phyloP scores from a whole-genome alignment of 2,888 invertebrate genomes.

The Xiphydria camelus region DNA sequence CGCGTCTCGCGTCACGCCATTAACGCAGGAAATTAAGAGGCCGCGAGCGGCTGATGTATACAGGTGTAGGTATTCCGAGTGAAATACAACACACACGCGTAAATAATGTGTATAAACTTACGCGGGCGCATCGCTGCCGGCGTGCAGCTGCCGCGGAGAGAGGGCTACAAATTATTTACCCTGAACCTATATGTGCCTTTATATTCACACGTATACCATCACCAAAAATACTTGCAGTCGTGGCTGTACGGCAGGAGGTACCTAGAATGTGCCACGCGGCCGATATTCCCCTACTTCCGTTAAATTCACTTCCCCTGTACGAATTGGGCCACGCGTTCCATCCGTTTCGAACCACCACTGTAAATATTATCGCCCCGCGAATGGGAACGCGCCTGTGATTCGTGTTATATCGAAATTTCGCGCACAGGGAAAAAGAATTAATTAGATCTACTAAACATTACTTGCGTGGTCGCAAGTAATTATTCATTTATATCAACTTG shows the following conservation, averaged over 20 bases:
- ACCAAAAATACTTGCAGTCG: conserved; percentile 38
- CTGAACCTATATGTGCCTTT: background rate
- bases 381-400: too few relatives aligned
- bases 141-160: conserved; percentile 22
- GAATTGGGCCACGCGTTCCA: background rate
- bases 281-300: background rate
- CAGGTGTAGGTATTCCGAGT: conserved; percentile 18
- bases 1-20: too few relatives aligned
- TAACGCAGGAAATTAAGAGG: conserved; percentile 8
- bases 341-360: background rate
- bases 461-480: too few relatives aligned
- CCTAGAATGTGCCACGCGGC: background rate
- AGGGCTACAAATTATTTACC: conserved; percentile 39
- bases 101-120: conserved; percentile 31
- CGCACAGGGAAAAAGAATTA: too few relatives aligned
- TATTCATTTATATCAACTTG: too few relatives aligned
- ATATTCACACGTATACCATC: conserved; percentile 35
- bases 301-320: background rate
- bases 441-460: too few relatives aligned
- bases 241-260: conserved; percentile 28
- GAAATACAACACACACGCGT: conserved; percentile 34
- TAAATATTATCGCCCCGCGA: background rate
- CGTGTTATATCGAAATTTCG: too few relatives aligned
- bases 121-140: conserved; percentile 14
- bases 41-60: conserved; percentile 13